Base-by-base conservation (phyloP, 2,888 invertebrate genomes). In the Spodoptera picta region DNA sequence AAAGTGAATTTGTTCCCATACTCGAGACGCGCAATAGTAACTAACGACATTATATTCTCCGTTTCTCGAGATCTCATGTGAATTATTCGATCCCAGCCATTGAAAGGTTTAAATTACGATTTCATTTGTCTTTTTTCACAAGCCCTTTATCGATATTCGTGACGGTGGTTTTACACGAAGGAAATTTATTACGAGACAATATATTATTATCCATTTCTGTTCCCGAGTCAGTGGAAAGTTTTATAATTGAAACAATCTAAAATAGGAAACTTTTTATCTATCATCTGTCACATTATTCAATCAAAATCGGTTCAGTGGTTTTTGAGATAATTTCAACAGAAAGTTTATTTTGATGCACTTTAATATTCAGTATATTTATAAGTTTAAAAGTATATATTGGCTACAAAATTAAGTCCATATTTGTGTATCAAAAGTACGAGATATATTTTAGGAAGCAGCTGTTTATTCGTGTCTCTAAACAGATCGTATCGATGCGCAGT, bases 11-110 rank as follows among this genome's bases (percentile, higher is more conserved):
- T 64, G 3, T 10, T 57, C 9, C 45, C 27, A 56, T 54, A 59
- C 55, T 65, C 19, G 47, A 45, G 49, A 68, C 24, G 42, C 36
- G 27, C 48, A 24, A 56, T 50, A 52, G 50, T 54, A 60, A 53
- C 49, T 48, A 70, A 70, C 47, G 47, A 75, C 69, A 73, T 75
- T 69, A 69, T 61, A 69, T 68, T 61, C 67, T 57, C 50, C 50
- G 56, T 70, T 70, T 66, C 66, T 48, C 52, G 58, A 76, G 57
- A 70, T 50, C 46, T 47, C 14, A 49, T 44, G 60, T 51, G 54
- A 65, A 63, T 50, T 71, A 67, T 49, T 65, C 59, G 67, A 74
- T 74, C 70, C 49, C 60, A 42, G 36, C 55, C 63, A 65, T 63
- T 73, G 60, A 65, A 46, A 73, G 58, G 53, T 54, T 65, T 60